These are phyloP conservation scores for Tipula confusa DNA, from an alignment of 2,888 invertebrate genomes.

Conservation along the genomic window DNA sequence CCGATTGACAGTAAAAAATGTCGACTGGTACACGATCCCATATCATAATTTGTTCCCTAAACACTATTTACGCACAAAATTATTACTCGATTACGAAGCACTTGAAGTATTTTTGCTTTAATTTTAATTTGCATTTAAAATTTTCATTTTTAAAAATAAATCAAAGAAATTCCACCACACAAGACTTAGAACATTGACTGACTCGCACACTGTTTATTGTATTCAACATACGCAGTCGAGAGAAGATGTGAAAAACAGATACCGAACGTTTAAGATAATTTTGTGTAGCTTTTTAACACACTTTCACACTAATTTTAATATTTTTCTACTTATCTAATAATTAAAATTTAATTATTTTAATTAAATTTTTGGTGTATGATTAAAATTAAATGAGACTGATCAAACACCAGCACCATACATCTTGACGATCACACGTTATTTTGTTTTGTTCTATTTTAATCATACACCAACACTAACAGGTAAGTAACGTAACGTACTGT, in stretches of 20 bases:
- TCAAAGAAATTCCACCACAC: not conserved
- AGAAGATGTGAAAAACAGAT: not conserved
- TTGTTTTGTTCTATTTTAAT: slow-evolving; percentile 17
- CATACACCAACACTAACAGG: not conserved
- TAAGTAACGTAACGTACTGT: not conserved
- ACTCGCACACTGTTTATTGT: no score
- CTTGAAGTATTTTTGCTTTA: not conserved
- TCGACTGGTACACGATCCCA: slow-evolving; percentile 63
- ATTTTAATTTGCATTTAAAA: not conserved
- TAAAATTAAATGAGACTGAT: not conserved
- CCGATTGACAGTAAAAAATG: slow-evolving; percentile 61
- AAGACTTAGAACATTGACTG: not conserved
- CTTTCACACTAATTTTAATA: not conserved
- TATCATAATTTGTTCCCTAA: slow-evolving; percentile 51
- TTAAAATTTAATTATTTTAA: not conserved
- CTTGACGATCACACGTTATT: not conserved
- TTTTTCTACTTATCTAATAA: not conserved
- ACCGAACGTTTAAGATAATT: not conserved
- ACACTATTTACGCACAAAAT: not conserved
- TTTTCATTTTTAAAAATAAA: not conserved
- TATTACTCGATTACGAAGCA: not conserved
- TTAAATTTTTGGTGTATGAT: not conserved
- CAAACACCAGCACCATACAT: not conserved
- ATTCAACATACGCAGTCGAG: not conserved
- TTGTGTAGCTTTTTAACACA: not conserved